Conservation (phyloP, 2,888 invertebrate genomes). For the Labia minor region DNA sequence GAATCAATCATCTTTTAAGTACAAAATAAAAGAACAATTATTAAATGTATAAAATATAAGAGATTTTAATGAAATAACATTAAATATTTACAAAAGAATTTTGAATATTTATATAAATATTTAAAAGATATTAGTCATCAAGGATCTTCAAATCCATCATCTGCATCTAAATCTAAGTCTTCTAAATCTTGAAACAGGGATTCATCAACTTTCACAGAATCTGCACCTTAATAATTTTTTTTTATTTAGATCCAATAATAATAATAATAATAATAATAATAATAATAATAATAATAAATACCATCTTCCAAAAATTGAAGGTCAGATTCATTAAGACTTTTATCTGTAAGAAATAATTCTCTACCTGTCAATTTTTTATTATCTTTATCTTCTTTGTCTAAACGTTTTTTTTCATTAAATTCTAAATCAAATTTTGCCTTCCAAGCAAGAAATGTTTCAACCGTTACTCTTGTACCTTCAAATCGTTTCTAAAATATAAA, state of each 20-base stretch:
- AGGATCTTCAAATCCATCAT: constrained; percentile 47
- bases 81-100: constrained; percentile 6
- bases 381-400: constrained; percentile 58
- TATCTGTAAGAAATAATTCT: constrained; percentile 88
- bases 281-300: constrained; percentile 30
- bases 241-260: too few species aligned
- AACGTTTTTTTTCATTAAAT: constrained; percentile 40
- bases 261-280: background rate
- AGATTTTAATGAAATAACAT: background rate
- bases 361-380: constrained; percentile 80
- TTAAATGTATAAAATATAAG: background rate
- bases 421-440: constrained; percentile 86
- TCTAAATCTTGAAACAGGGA: constrained; percentile 83
- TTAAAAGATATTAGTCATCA: background rate
- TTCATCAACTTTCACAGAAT: constrained; percentile 84
- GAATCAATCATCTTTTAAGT: too few species aligned
- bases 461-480: constrained; percentile 89
- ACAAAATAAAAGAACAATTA: too few species aligned
- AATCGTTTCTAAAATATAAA: constrained; percentile 63
- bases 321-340: constrained; percentile 90
- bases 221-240: constrained; percentile 40
- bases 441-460: constrained; percentile 93
- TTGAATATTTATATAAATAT: background rate
- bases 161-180: constrained; percentile 56
- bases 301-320: constrained; percentile 88